Evolutionary conservation across 53 echinoderm and acorn worm genomes (phyloP).

Genomic region (Holothuria leucospilota): DNA sequence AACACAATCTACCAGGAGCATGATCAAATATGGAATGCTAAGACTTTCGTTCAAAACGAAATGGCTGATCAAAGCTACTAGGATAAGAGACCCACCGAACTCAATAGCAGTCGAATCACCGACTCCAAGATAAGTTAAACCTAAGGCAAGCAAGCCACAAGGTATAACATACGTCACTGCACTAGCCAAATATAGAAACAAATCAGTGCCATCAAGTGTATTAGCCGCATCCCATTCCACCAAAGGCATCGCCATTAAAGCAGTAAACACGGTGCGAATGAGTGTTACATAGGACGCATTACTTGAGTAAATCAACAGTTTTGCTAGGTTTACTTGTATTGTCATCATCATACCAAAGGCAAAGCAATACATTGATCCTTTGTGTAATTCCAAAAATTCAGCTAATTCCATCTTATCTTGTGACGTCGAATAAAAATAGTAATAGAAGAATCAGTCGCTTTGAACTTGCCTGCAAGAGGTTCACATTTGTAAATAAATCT

Average conservation of each 20-base stretch:
- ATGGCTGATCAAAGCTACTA: neutral
- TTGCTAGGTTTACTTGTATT: neutral
- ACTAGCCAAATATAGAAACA: neutral
- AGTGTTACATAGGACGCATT: neutral
- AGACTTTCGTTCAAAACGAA: neutral
- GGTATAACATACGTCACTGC: neutral
- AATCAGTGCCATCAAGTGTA: neutral
- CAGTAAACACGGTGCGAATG: neutral
- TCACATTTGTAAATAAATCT: too few relatives aligned
- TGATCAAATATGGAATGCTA: neutral
- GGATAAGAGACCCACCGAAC: neutral
- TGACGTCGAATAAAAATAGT: too few relatives aligned
- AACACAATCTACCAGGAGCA: neutral
- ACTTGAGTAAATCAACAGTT: neutral
- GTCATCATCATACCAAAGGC: neutral
- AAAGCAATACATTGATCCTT: neutral
- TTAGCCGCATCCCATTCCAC: neutral
- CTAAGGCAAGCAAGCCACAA: neutral
- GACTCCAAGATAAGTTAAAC: neutral
- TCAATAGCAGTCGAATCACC: constrained; percentile 17
- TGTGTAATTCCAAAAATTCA: neutral
- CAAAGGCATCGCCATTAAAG: neutral
- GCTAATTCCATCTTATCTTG: too few relatives aligned
- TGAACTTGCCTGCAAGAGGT: too few relatives aligned
- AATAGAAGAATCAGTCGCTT: too few relatives aligned